Percentiles rank a stretch among this genome's conserved stretches.
Evolutionary conservation across 2,113 vertebrate genomes (phyloP).

Genomic region (Indri indri): DNA sequence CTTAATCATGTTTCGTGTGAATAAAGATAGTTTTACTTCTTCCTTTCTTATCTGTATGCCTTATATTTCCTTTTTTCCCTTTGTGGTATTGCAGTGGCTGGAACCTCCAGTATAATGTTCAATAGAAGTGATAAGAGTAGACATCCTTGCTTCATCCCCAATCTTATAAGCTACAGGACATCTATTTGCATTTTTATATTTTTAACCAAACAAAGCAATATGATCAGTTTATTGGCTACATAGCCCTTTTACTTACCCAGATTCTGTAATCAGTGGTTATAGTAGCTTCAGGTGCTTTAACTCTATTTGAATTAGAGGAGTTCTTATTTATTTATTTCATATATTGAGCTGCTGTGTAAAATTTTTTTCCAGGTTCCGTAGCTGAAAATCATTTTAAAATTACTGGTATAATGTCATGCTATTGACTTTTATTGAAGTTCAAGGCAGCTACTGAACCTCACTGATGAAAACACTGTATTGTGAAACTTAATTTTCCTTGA

Average conservation of each 20-base stretch:
- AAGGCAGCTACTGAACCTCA: constrained; percentile 37
- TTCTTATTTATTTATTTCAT: constrained; percentile 36
- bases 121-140: background rate
- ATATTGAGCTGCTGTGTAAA: background rate
- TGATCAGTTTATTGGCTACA: constrained; percentile 1
- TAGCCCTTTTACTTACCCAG: background rate
- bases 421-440: constrained; percentile 52
- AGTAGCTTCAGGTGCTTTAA: constrained; percentile 18
- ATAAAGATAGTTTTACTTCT: background rate
- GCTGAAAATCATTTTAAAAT: constrained; percentile 46
- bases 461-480: constrained; percentile 17
- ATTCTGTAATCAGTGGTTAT: constrained; percentile 26
- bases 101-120: background rate
- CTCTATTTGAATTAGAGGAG: constrained; percentile 30
- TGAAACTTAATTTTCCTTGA: constrained; percentile 53
- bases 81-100: background rate
- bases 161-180: background rate
- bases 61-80: background rate
- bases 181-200: constrained; percentile 45
- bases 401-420: constrained; percentile 29
- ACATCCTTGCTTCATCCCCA: background rate
- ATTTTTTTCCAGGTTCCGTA: constrained; percentile 5
- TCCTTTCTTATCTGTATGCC: background rate
- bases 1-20: background rate
- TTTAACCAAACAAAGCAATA: background rate